These are phyloP conservation scores for Triplophysa rosa DNA, from an alignment of 2,113 vertebrate species.

Conservation along the genomic window DNA sequence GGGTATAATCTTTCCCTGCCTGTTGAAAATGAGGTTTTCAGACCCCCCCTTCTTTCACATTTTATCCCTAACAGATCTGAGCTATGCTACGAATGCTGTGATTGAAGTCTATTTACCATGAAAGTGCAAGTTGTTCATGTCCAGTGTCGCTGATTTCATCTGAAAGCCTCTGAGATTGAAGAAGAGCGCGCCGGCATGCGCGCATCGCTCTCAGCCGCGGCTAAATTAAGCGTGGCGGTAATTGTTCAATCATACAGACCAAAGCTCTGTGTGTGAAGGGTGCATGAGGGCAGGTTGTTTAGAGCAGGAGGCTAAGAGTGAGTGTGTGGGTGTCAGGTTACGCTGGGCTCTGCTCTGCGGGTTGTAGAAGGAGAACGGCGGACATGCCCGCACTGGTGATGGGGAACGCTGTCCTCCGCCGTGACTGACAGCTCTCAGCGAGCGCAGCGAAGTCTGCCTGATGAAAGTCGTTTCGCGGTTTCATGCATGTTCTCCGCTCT, in stretches of 20 bases:
- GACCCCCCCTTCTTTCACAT: background rate
- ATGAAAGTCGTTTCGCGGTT: slow-evolving; percentile 43
- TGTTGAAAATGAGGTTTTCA: slow-evolving; percentile 31
- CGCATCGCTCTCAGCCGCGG: slow-evolving; percentile 55
- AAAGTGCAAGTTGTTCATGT: slow-evolving; percentile 74
- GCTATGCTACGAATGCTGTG: slow-evolving; percentile 61
- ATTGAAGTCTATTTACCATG: slow-evolving; percentile 72
- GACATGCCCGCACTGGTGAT: slow-evolving; percentile 66
- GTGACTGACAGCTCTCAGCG: slow-evolving; percentile 46
- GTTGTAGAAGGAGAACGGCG: slow-evolving; percentile 45
- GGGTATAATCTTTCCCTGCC: slow-evolving; percentile 17
- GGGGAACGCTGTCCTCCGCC: slow-evolving; percentile 50
- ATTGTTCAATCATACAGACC: slow-evolving; percentile 71
- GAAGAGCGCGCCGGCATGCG: slow-evolving; percentile 58
- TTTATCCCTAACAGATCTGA: slow-evolving; percentile 65
- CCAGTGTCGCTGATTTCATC: slow-evolving; percentile 62
- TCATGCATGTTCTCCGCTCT: slow-evolving; percentile 21
- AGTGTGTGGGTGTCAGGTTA: slow-evolving; percentile 66
- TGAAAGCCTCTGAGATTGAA: slow-evolving; percentile 57
- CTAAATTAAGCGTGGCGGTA: slow-evolving; percentile 71
- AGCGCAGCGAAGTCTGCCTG: slow-evolving; percentile 20
- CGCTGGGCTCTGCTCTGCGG: slow-evolving; percentile 47
- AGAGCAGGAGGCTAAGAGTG: slow-evolving; percentile 18
- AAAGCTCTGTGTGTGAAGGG: slow-evolving; percentile 59
- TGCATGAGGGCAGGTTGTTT: slow-evolving; percentile 58